Evolutionary conservation across 2,113 vertebrate genomes (phyloP).

Genomic region (Nymphicus hollandicus): DNA sequence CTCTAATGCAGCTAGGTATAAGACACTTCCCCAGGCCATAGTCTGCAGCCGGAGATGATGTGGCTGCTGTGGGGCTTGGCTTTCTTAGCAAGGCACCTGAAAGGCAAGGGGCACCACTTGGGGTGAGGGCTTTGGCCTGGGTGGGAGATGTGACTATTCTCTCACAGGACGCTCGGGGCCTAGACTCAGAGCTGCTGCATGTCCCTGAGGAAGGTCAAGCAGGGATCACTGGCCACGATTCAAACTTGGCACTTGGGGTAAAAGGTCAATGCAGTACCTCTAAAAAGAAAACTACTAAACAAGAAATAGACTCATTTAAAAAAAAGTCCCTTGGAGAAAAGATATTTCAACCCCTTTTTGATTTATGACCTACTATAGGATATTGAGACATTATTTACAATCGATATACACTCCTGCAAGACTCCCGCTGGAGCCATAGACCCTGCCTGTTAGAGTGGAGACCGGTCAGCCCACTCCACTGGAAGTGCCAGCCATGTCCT

Average conservation of each 20-base stretch:
- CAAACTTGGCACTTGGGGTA: background rate
- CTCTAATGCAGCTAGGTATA: background rate
- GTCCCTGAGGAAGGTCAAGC: background rate
- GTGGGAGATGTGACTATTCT: background rate
- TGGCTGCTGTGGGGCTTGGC: background rate
- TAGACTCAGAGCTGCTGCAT: background rate
- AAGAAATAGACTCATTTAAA: slow-evolving; percentile 39
- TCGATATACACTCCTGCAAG: slow-evolving; percentile 59
- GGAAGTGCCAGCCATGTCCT: slow-evolving; percentile 51
- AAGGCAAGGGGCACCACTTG: background rate
- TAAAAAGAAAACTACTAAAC: slow-evolving; percentile 44
- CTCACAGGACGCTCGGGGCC: rapidly evolving
- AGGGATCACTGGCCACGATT: background rate
- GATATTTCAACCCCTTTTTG: slow-evolving; percentile 63
- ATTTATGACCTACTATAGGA: slow-evolving; percentile 67
- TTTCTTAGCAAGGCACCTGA: background rate
- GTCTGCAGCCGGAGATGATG: background rate
- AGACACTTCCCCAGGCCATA: background rate
- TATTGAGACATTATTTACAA: slow-evolving; percentile 76
- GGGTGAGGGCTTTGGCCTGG: rapidly evolving
- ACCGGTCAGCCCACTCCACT: slow-evolving; percentile 31
- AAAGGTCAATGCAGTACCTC: background rate
- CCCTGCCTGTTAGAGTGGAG: slow-evolving; percentile 31
- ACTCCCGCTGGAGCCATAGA: slow-evolving; percentile 64
- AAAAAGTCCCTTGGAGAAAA: slow-evolving; percentile 55